A percentile compares a stretch with the other conserved stretches of the same genome.
phyloP scores from a whole-genome alignment of 2,797 vertebrate species.

The Hozukius guyotensis region DNA sequence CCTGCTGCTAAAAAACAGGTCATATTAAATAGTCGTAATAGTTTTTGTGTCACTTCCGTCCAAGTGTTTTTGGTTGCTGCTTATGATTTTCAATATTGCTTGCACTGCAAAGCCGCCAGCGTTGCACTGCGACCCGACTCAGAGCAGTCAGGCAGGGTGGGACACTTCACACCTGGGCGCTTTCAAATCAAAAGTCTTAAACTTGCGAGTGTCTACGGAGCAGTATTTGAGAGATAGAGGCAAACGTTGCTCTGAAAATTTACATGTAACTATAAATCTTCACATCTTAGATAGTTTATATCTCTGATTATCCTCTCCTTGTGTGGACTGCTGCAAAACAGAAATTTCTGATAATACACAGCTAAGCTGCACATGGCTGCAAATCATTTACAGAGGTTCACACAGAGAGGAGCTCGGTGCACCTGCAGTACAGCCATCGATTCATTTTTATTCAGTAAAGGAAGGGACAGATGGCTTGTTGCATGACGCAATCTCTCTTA shows the following conservation, averaged over 20 bases:
- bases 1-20: not conserved
- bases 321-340: not conserved
- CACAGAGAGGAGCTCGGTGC: not conserved
- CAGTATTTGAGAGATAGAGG: not conserved
- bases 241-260: not conserved
- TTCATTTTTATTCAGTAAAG: not conserved
- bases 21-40: not conserved
- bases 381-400: constrained; percentile 19
- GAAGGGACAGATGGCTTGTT: not conserved
- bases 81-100: not conserved
- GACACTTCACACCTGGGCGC: not conserved
- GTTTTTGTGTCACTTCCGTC: not conserved
- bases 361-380: not conserved
- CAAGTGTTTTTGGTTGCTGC: not conserved
- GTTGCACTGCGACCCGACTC: not conserved
- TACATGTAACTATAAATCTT: not conserved
- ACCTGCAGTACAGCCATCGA: not conserved
- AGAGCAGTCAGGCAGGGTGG: not conserved
- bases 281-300: not conserved
- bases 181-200: not conserved
- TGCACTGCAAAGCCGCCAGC: not conserved
- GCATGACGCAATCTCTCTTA: not conserved
- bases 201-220: not conserved
- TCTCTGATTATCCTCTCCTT: not conserved
- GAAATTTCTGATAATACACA: not conserved